A percentile compares a stretch with the other conserved stretches of the same genome.
Evolutionary conservation across 2,113 vertebrate genomes (phyloP).

Genomic region (Bucco capensis): DNA sequence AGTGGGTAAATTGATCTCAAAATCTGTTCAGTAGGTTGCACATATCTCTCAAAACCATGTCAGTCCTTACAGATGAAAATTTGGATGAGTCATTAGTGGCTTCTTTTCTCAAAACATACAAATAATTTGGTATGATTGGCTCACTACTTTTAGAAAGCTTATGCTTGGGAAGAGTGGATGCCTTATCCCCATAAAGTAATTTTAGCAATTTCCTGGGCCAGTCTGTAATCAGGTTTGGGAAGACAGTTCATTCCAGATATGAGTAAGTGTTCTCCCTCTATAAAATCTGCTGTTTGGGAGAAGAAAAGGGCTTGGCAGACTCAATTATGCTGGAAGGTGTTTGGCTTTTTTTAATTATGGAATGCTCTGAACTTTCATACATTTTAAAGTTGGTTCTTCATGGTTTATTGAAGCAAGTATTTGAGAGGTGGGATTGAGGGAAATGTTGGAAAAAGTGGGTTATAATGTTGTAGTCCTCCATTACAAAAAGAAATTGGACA

Average conservation of each 20-base stretch:
- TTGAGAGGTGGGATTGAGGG: not conserved
- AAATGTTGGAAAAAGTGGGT: not conserved
- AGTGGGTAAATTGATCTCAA: conserved; percentile 11
- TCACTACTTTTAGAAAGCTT: not conserved
- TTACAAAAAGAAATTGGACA: not conserved
- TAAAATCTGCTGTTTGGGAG: not conserved
- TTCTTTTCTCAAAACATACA: not conserved
- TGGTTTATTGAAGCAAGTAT: not conserved
- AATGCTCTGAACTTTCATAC: not conserved
- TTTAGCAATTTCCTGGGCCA: not conserved
- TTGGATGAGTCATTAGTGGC: not conserved
- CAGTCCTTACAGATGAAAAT: not conserved
- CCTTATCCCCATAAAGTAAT: not conserved
- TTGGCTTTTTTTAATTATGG: not conserved
- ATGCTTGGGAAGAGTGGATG: not conserved
- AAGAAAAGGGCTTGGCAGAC: not conserved
- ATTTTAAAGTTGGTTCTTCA: not conserved
- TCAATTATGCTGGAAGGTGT: not conserved
- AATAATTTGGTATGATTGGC: not conserved
- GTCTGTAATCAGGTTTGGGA: not conserved
- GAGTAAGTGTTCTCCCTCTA: not conserved
- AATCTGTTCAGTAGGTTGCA: not conserved
- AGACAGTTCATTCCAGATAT: not conserved
- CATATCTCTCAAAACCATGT: not conserved
- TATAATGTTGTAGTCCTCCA: not conserved